phyloP scores from a whole-genome alignment of 2,888 invertebrate genomes.

The Leptinotarsa tumamoca region DNA sequence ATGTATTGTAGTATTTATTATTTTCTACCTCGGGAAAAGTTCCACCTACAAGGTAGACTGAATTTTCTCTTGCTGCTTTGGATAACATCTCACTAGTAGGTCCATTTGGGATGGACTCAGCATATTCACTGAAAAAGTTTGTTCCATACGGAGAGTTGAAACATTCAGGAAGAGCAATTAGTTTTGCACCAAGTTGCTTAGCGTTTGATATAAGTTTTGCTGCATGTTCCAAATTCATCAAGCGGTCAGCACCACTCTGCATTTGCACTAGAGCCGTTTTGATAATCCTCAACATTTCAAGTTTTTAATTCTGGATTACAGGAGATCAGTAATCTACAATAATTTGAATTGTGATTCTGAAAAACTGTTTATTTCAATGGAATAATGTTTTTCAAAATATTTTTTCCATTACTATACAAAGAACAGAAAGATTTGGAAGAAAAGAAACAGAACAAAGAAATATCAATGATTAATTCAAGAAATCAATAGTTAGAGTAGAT shows the following conservation, averaged over 20 bases:
- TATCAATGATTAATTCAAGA: too few relatives aligned
- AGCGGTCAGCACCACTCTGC: constrained; percentile 80
- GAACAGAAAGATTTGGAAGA: too few relatives aligned
- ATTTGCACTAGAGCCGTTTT: constrained; percentile 85
- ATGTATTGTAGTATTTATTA: constrained; percentile 82
- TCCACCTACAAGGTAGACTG: constrained; percentile 88
- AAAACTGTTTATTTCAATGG: too few relatives aligned
- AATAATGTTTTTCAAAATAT: too few relatives aligned
- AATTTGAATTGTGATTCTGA: too few relatives aligned
- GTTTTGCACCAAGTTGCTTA: constrained; percentile 70
- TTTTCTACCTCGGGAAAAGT: constrained; percentile 85
- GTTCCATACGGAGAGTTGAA: constrained; percentile 96
- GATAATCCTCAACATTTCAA: constrained; percentile 39
- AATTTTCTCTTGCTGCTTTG: constrained; percentile 79
- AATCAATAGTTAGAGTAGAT: too few relatives aligned
- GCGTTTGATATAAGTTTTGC: constrained; percentile 79
- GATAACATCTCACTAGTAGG: constrained; percentile 80
- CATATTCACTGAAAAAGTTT: constrained; percentile 80
- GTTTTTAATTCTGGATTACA: neutral
- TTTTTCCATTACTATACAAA: too few relatives aligned
- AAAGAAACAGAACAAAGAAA: too few relatives aligned
- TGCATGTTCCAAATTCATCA: constrained; percentile 81
- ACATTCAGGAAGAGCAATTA: constrained; percentile 85
- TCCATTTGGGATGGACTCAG: constrained; percentile 86
- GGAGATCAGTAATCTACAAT: neutral